Base-by-base conservation (phyloP, 1,140 invertebrate genomes). In the Mizuhopecten yessoensis region DNA sequence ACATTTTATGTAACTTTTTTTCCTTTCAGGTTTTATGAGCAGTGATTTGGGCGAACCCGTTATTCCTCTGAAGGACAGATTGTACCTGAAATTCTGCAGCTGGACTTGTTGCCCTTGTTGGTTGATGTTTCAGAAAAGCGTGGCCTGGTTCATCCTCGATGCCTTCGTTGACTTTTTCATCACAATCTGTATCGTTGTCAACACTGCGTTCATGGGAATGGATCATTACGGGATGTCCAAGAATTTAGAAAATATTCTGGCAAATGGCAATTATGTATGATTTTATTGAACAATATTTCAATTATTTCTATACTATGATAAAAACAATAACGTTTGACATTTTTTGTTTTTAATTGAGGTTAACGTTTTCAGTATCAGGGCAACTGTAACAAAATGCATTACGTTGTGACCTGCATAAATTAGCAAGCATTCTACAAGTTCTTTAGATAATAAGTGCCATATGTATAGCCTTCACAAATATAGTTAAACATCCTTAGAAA, bases 121-220 rank as follows among this genome's bases (percentile, higher is more conserved):
- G 97, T 17, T 99, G 91, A 98, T 98, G 96, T 97, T 99, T 96
- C 98, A 99, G 97, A 98, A 99, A 96, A 98, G 98, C 96, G 97
- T 99, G n/a, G 97, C 98, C 1, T 97, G 99, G 23, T 97, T 99
- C 94, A 99, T 99, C 89, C 99, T 99, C 97, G 99, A 99, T 97
- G 99, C 99, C 10, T 99, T 99, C 96, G 98, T 99, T 92, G 99
- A 99, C 96, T 97, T 99, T 92, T 99, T 99, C 97, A 99, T 99
- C 96, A 99, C 99, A 11, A 97, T 99, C 75, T 99, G 99, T 97
- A 99, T 99, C 97, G 98, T 99, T 88, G 98, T 99, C 93, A 99
- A 99, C 96, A 99, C 99, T 0, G 97, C 99, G 90, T 99, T 99
- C 97, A 99, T 99, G 99, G 99, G 99, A 17, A 97, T 99, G 96